Evolutionary conservation across 2,113 vertebrate genomes (phyloP).

Genomic region (Myotis davidii): DNA sequence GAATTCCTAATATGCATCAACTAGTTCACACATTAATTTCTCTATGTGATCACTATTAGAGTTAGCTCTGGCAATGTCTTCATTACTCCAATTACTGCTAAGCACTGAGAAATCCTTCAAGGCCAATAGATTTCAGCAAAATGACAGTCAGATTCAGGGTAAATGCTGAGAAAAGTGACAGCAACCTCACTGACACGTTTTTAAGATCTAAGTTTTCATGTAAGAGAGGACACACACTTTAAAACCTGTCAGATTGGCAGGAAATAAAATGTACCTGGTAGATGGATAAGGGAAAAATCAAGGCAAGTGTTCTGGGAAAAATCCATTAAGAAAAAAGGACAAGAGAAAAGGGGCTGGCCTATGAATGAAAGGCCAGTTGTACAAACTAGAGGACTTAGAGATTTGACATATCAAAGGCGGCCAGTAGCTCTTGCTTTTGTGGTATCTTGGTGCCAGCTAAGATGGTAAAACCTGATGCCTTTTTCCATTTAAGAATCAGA

Average conservation of each 20-base stretch:
- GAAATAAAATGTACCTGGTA: neutral
- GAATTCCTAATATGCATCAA: constrained; percentile 23
- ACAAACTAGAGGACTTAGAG: neutral
- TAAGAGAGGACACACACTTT: neutral
- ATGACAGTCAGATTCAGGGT: neutral
- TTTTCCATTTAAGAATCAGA: too few relatives aligned
- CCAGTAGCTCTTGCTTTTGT: neutral
- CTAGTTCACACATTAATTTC: neutral
- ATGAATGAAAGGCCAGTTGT: neutral
- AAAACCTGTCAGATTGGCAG: neutral
- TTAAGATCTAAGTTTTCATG: neutral
- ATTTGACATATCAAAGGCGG: neutral
- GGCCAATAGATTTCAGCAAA: constrained; percentile 4
- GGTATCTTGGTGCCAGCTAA: neutral
- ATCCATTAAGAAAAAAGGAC: neutral
- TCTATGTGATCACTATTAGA: neutral
- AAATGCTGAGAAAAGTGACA: neutral
- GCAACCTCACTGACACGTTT: neutral
- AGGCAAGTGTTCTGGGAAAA: neutral
- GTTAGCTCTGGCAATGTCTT: neutral
- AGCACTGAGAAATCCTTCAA: constrained; percentile 42
- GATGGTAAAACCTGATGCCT: neutral
- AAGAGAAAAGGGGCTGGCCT: neutral
- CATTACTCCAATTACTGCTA: neutral
- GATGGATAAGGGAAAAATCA: neutral